Evolutionary conservation across 2,797 vertebrate genomes (phyloP).

Genomic region (Bradypus variegatus): DNA sequence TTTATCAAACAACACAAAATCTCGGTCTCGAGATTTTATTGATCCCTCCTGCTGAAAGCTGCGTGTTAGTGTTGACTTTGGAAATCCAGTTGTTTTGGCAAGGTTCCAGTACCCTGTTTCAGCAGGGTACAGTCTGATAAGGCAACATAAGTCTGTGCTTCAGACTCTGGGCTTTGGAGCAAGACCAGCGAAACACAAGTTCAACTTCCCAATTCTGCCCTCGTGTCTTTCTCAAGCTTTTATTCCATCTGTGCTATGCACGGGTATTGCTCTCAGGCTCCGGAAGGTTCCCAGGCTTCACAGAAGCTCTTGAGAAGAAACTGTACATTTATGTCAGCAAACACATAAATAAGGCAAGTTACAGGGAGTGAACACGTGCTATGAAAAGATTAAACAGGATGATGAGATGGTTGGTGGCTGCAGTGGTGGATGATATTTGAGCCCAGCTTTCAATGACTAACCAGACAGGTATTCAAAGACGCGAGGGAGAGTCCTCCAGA

Average conservation of each 20-base stretch:
- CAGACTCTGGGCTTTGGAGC: neutral
- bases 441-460: neutral
- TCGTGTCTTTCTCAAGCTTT: neutral
- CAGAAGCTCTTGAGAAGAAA: neutral
- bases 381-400: neutral
- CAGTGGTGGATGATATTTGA: neutral
- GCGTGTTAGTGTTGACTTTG: neutral
- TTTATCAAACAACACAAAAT: neutral
- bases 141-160: neutral
- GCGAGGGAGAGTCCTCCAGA: neutral
- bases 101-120: no score
- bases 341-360: neutral
- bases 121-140: no score
- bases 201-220: neutral
- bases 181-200: no score
- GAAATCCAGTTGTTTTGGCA: neutral
- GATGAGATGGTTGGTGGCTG: no score
- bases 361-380: neutral
- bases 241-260: accelerated
- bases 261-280: accelerated
- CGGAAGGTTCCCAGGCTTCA: neutral
- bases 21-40: no score
- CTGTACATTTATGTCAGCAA: neutral
- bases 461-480: neutral
- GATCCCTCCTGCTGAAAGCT: neutral